Conservation (phyloP, 2,797 vertebrate species). For the Sarcophilus harrisii region DNA sequence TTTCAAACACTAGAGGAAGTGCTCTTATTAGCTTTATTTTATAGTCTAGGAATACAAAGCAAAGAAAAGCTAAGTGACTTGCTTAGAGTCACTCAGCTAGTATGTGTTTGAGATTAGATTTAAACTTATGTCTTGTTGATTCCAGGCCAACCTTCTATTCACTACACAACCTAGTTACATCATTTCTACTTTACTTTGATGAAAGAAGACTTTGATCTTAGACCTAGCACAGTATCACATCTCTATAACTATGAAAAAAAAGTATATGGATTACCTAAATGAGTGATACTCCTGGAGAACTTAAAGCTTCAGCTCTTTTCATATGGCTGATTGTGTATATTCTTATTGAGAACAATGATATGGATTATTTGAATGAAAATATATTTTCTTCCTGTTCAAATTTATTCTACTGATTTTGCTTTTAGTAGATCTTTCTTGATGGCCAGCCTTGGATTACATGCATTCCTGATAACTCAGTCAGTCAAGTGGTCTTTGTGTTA, state of each 20-base stretch:
- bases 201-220: not conserved
- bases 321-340: not conserved
- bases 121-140: not conserved
- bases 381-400: not conserved
- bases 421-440: not conserved
- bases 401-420: no score
- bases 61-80: no score
- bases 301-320: not conserved
- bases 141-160: not conserved
- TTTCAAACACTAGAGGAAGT: no score
- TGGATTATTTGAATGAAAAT: not conserved
- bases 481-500: not conserved
- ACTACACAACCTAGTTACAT: not conserved
- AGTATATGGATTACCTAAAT: not conserved
- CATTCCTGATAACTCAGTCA: not conserved
- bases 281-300: not conserved
- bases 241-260: not conserved
- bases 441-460: not conserved
- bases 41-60: no score
- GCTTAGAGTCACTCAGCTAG: no score
- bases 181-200: not conserved
- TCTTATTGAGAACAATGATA: not conserved
- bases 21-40: no score
- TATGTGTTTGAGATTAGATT: no score
- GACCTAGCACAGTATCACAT: not conserved